Evolutionary conservation across 2,888 invertebrate species (phyloP).

Genomic region (Ischnura elegans): DNA sequence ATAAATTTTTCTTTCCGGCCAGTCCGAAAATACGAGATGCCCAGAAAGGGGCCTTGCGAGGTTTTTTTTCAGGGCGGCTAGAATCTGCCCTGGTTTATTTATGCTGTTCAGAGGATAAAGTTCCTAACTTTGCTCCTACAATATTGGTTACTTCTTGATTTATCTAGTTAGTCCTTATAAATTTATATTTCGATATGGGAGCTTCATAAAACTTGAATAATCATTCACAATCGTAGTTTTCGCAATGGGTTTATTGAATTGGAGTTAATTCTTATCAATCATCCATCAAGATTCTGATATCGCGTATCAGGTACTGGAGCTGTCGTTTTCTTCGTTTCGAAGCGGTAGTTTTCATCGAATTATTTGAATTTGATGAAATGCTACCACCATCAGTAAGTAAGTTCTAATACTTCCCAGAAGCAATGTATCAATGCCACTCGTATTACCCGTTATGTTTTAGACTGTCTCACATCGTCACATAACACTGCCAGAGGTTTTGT

Average conservation of each 20-base stretch:
- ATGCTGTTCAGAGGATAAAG: neutral
- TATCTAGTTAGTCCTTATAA: neutral
- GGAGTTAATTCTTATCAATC: neutral
- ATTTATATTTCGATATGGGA: no score
- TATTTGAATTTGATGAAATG: no score
- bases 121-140: neutral
- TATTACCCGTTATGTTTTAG: no score
- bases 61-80: neutral
- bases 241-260: neutral
- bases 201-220: neutral
- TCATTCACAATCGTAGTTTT: neutral
- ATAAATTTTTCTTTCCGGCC: neutral
- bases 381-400: no score
- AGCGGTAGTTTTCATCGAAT: no score
- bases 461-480: no score
- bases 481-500: no score
- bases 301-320: no score
- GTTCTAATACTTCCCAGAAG: no score
- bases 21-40: conserved; percentile 4
- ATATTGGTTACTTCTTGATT: neutral
- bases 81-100: neutral
- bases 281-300: neutral
- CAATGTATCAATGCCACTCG: no score
- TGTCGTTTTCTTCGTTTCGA: no score
- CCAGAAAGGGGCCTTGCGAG: neutral